phyloP scores from a whole-genome alignment of 2,888 invertebrate genomes.

The Taphrorychus bicolor region DNA sequence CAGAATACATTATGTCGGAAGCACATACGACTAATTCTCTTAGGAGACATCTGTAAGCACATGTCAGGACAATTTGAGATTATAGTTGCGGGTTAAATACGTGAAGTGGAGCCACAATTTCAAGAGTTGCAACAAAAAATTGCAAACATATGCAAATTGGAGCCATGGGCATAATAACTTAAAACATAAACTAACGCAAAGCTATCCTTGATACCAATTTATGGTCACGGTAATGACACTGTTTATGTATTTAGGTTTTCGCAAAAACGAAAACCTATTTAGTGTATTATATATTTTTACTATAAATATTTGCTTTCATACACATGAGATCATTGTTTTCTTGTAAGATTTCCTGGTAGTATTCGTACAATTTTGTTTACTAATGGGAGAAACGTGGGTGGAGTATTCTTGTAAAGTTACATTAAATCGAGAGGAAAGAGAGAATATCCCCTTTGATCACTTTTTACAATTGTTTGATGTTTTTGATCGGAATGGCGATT shows the following conservation, averaged over 20 bases:
- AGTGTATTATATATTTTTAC: too few species aligned
- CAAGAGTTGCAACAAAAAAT: neutral
- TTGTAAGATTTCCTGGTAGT: too few species aligned
- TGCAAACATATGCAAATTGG: neutral
- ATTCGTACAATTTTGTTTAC: too few species aligned
- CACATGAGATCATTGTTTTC: too few species aligned
- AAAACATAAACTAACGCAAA: neutral
- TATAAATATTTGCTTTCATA: too few species aligned
- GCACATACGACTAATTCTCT: slow-evolving; percentile 1
- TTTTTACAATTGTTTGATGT: too few species aligned
- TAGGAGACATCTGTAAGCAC: slow-evolving; percentile 7
- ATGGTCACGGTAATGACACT: slow-evolving; percentile 6
- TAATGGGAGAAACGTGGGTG: too few species aligned
- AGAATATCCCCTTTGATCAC: too few species aligned
- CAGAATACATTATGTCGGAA: slow-evolving; percentile 8
- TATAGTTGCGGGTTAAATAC: neutral
- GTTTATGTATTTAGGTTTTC: slow-evolving; percentile 5
- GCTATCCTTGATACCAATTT: slow-evolving; percentile 10
- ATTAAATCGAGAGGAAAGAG: too few species aligned
- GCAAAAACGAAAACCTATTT: too few species aligned
- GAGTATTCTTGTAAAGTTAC: too few species aligned
- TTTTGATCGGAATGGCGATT: too few species aligned
- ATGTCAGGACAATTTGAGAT: neutral
- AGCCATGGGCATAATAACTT: neutral
- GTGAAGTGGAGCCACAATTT: neutral